A percentile compares a stretch with the other conserved stretches of the same genome.
These are phyloP conservation scores for Danaus plexippus DNA, from an alignment of 1,140 invertebrate species.

Conservation along the genomic window DNA sequence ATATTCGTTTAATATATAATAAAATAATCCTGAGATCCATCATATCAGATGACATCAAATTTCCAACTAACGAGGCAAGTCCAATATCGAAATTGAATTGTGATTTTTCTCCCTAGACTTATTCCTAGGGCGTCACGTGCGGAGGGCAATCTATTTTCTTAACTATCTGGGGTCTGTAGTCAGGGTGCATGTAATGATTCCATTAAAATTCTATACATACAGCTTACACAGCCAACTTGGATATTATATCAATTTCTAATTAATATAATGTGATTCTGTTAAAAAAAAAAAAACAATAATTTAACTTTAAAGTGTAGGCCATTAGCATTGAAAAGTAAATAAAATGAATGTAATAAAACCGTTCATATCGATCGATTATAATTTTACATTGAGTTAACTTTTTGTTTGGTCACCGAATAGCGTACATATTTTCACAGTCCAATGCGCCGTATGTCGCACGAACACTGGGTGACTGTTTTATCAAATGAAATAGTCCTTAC, in stretches of 20 bases:
- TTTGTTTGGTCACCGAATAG: not conserved
- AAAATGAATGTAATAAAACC: too few species aligned
- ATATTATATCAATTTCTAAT: too few species aligned
- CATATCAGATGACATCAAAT: too few species aligned
- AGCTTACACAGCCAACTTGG: too few species aligned
- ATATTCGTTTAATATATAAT: too few species aligned
- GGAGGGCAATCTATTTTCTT: constrained; percentile 10
- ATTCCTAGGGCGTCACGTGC: constrained; percentile 8
- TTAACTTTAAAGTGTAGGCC: too few species aligned
- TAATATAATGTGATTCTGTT: too few species aligned
- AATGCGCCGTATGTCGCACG: not conserved
- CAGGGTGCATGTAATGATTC: constrained; percentile 11
- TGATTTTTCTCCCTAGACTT: constrained; percentile 10
- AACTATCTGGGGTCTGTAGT: constrained; percentile 3
- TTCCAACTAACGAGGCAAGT: not conserved
- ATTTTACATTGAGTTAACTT: constrained; percentile 3
- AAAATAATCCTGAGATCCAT: too few species aligned
- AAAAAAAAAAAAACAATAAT: too few species aligned
- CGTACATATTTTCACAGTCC: constrained; percentile 4
- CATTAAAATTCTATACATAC: constrained; percentile 2
- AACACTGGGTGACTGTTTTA: too few species aligned
- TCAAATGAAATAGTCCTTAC: too few species aligned
- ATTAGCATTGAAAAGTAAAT: too few species aligned
- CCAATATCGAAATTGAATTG: constrained; percentile 3
- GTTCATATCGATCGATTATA: constrained; percentile 10